Percentiles rank a stretch among this genome's conserved stretches.
phyloP scores from a whole-genome alignment of 2,888 invertebrate species.

The Pyralis farinalis region DNA sequence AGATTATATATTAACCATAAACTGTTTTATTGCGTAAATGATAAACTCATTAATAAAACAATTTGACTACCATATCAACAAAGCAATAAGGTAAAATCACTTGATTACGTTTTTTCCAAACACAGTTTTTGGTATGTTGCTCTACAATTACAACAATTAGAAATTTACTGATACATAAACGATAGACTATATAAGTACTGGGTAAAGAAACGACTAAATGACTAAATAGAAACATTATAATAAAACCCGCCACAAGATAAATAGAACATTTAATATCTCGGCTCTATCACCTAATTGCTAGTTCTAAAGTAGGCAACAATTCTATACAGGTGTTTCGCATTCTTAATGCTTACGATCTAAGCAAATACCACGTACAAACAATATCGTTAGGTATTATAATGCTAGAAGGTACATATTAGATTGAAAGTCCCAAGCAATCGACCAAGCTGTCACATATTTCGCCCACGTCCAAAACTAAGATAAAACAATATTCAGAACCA shows the following conservation, averaged over 20 bases:
- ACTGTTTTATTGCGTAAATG: too few species aligned
- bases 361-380: slow-evolving; percentile 28
- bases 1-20: too few species aligned
- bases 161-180: too few species aligned
- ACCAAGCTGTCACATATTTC: slow-evolving; percentile 54
- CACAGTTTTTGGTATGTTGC: too few species aligned
- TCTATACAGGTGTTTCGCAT: slow-evolving; percentile 60
- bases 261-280: slow-evolving; percentile 28
- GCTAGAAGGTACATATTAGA: slow-evolving; percentile 48
- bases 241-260: slow-evolving; percentile 14
- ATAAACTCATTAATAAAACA: too few species aligned
- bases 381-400: slow-evolving; percentile 31
- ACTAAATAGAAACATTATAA: slow-evolving; percentile 11
- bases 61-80: too few species aligned
- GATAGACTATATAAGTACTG: background rate
- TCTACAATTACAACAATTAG: too few species aligned
- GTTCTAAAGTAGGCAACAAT: slow-evolving; percentile 22
- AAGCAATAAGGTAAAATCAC: too few species aligned
- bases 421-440: slow-evolving; percentile 29
- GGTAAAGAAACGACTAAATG: too few species aligned
- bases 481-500: slow-evolving; percentile 67
- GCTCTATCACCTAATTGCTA: slow-evolving; percentile 43
- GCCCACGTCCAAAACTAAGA: slow-evolving; percentile 59
- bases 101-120: too few species aligned
- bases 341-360: slow-evolving; percentile 50